Percentiles rank a stretch among this genome's conserved stretches.
phyloP scores from a whole-genome alignment of 2,797 vertebrate genomes.

The Sebastes kiyomatsui region DNA sequence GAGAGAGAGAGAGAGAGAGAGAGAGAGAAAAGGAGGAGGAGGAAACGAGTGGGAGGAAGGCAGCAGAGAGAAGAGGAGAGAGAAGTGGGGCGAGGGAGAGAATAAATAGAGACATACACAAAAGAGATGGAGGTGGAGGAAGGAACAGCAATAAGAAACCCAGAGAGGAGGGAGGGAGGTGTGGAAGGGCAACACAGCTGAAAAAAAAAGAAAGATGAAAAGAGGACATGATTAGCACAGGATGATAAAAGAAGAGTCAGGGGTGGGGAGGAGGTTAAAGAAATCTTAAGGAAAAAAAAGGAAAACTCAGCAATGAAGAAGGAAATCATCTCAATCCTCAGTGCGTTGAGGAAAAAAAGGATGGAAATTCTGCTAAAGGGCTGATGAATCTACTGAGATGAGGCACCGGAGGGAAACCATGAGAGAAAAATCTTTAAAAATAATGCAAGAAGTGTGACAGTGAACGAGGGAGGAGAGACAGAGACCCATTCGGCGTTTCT shows the following conservation, averaged over 20 bases:
- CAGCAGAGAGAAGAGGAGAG: conserved; percentile 65
- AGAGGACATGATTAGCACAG: conserved; percentile 63
- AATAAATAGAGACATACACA: conserved; percentile 81
- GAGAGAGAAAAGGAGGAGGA: conserved; percentile 54
- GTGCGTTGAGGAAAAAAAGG: conserved; percentile 3
- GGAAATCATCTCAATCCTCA: conserved; percentile 1
- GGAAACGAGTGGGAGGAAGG: conserved; percentile 70
- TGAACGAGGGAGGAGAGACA: conserved; percentile 24
- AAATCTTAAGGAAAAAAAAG: conserved; percentile 22
- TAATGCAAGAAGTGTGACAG: conserved; percentile 57
- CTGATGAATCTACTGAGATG: conserved; percentile 30
- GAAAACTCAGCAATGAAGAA: background rate
- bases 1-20: background rate
- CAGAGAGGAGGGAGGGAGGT: conserved; percentile 46
- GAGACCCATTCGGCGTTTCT: conserved; percentile 62
- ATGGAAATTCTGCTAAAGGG: conserved; percentile 9
- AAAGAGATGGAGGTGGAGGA: conserved; percentile 79
- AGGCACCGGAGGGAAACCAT: conserved; percentile 18
- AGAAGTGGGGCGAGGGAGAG: conserved; percentile 67
- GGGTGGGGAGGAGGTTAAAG: conserved; percentile 50
- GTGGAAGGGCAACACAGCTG: conserved; percentile 42
- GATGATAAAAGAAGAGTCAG: conserved; percentile 45
- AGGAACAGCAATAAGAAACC: conserved; percentile 73
- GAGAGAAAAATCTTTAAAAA: conserved; percentile 30
- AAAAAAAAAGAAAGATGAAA: conserved; percentile 60